phyloP scores from a whole-genome alignment of 2,797 vertebrate species.

The Prionace glauca region DNA sequence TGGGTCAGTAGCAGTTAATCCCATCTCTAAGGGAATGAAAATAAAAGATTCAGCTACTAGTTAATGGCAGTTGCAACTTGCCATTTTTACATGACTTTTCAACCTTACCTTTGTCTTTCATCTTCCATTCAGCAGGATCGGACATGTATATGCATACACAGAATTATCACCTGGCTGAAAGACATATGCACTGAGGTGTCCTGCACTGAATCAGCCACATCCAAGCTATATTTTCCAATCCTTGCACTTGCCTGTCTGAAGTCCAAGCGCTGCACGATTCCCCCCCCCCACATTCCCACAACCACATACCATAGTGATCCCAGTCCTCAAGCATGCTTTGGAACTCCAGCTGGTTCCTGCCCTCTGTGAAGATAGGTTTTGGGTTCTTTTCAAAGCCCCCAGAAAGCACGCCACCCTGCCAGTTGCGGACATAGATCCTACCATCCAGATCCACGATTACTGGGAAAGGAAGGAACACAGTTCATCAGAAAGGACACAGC shows the following conservation, averaged over 20 bases:
- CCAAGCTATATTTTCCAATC: neutral
- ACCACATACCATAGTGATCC: slow-evolving; percentile 85
- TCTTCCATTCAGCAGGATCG: neutral
- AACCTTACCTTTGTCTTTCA: neutral
- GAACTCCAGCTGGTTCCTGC: slow-evolving; percentile 91
- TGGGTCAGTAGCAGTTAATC: neutral
- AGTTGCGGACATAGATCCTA: slow-evolving; percentile 82
- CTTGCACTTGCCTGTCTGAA: neutral
- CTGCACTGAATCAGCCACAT: neutral
- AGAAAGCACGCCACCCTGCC: slow-evolving; percentile 88
- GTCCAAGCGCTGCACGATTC: neutral
- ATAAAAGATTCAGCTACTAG: neutral
- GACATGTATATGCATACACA: neutral
- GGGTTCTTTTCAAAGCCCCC: slow-evolving; percentile 98
- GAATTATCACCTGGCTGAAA: neutral
- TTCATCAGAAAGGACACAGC: neutral
- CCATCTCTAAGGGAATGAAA: neutral
- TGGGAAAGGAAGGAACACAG: slow-evolving; percentile 45
- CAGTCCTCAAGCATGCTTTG: slow-evolving; percentile 95
- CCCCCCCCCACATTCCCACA: neutral
- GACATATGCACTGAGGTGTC: neutral
- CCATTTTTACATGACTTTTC: neutral
- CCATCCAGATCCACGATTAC: slow-evolving; percentile 87
- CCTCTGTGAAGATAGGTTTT: slow-evolving; percentile 94
- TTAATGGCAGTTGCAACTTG: neutral